phyloP scores from a whole-genome alignment of 2,113 vertebrate species.

The Antigone vipio region DNA sequence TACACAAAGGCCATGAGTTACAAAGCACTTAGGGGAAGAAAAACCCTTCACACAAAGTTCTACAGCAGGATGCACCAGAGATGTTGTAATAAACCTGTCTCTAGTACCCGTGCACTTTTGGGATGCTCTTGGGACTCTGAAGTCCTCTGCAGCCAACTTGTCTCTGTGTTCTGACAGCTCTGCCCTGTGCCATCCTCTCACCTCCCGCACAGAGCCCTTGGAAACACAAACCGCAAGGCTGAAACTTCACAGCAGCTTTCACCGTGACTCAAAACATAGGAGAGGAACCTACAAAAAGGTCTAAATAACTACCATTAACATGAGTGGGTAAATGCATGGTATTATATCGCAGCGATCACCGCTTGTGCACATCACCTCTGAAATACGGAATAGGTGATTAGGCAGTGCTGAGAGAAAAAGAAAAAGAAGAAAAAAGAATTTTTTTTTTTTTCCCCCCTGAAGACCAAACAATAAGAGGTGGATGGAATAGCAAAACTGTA shows the following conservation, averaged over 20 bases:
- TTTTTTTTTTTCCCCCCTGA: accelerated
- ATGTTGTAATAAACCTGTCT: neutral
- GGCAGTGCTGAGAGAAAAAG: neutral
- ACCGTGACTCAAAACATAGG: accelerated
- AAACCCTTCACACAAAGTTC: neutral
- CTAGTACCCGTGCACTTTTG: neutral
- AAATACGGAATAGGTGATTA: neutral
- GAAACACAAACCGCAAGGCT: neutral
- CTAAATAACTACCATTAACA: neutral
- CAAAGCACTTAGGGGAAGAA: neutral
- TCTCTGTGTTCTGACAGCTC: neutral
- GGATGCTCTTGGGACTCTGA: neutral
- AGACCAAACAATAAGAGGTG: neutral
- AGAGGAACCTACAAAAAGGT: neutral
- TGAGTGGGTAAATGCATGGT: neutral
- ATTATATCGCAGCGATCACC: neutral
- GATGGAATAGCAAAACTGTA: neutral
- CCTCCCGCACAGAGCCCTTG: neutral
- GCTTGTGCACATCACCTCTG: neutral
- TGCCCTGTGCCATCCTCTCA: neutral
- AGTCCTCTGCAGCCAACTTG: neutral
- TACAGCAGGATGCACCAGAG: neutral
- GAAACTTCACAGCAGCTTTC: neutral
- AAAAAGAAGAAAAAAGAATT: neutral
- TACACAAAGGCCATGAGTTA: neutral